Evolutionary conservation across 2,888 invertebrate genomes (phyloP), one percentile per base, ranked within the genome.

Genomic region (Mellilla xanthometata): DNA sequence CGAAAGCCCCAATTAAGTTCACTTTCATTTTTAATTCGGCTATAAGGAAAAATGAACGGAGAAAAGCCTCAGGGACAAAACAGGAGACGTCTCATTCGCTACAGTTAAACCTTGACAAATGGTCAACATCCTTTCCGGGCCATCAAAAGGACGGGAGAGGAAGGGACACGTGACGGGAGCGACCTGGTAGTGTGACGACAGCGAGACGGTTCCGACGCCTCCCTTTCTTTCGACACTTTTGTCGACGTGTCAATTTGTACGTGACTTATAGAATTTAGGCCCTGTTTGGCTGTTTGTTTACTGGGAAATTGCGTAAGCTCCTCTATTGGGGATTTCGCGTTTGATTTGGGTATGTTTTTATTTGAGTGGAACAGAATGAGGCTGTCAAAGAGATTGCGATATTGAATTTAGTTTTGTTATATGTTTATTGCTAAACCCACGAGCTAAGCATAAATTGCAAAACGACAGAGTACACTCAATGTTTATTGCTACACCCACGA

Each of bases 251-350:
- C 60, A 58, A 57, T 56, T 53, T 45, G 36, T 44, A 69, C 65
- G 68, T 77, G 76, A 79, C 75, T 76, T 76, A 81, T 81, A 76
- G 72, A 68, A 64, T 63, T 64, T 58, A 62, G 62, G 60, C 55
- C 54, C 65, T 59, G 62, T 68, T 68, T 64, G 49, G 22, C 47
- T 45, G 41, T 3, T 6, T 51, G 44, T 54, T 51, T 32, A 31
- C 33, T 38, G 40, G 27, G 28, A 24, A 43, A 49, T 48, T 48
- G 41, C 41, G 38, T 30, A 48, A 48, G 38, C 33, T 40, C 22
- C 32, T 33, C 38, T 48, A 38, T 48, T 38, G 35, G 41, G 36
- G 41, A 32, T 41, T 48, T 41, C 39, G 38, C 46, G 27, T 38
- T 42, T 42, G 47, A 40, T 30, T 32, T 35, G 38, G 51, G 47